Conservation (phyloP, 2,113 vertebrate species). For the Calidris pugnax region DNA sequence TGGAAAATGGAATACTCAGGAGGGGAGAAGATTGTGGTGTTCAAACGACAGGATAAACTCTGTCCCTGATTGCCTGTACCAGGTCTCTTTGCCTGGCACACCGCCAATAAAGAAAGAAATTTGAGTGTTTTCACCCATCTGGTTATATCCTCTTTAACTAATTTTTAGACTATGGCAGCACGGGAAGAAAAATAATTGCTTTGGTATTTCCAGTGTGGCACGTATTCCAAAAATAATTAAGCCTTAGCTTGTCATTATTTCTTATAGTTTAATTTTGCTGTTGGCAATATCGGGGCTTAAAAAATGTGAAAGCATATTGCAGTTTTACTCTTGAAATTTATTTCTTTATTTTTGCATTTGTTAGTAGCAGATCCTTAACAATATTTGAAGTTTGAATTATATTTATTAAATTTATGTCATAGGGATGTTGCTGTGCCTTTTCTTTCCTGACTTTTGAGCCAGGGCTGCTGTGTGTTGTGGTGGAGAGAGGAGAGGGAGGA, state of each 20-base stretch:
- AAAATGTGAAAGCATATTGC: not conserved
- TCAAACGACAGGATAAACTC: accelerated
- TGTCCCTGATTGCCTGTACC: not conserved
- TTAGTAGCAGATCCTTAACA: not conserved
- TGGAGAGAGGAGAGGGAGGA: not conserved
- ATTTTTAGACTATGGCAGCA: not conserved
- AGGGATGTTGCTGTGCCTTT: not conserved
- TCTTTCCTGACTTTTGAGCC: not conserved
- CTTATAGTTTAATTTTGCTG: not conserved
- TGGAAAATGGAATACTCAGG: not conserved
- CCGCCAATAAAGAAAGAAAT: not conserved
- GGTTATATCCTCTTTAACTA: not conserved
- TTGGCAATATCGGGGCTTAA: not conserved
- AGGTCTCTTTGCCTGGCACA: not conserved
- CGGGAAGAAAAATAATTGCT: not conserved
- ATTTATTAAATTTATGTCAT: not conserved
- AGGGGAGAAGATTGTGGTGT: accelerated
- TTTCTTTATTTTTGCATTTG: not conserved
- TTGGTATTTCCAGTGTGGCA: not conserved
- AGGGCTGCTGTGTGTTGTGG: not conserved
- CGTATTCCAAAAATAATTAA: not conserved
- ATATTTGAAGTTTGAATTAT: not conserved
- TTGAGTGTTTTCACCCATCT: not conserved
- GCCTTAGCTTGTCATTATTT: not conserved
- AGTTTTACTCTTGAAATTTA: not conserved